Conservation (phyloP, 1,140 invertebrate genomes). For the Acromyrmex charruanus region DNA sequence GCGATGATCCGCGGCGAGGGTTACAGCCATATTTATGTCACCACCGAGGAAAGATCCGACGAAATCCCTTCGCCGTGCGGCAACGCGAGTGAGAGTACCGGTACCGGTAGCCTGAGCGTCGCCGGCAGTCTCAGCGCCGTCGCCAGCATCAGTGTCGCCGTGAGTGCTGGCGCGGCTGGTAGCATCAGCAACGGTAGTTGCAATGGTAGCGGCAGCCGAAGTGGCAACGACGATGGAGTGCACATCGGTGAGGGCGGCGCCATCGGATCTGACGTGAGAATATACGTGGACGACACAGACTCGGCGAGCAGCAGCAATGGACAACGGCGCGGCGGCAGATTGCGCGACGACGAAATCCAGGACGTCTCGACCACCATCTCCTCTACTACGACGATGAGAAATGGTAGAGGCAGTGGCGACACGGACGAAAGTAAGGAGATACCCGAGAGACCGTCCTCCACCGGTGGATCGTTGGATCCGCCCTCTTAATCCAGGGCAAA, state of each 20-base stretch:
- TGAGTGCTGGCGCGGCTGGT: neutral
- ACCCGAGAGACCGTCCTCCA: conserved; percentile 38
- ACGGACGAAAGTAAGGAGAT: conserved; percentile 40
- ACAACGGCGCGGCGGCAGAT: conserved; percentile 12
- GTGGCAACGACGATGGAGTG: conserved; percentile 21
- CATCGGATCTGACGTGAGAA: conserved; percentile 74
- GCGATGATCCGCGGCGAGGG: conserved; percentile 31
- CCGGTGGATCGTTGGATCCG: conserved; percentile 37
- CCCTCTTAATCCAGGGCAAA: conserved; percentile 65
- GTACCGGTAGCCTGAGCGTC: conserved; percentile 54
- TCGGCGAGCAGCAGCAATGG: conserved; percentile 76
- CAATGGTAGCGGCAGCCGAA: neutral
- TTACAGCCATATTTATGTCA: conserved; percentile 74
- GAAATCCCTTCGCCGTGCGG: conserved; percentile 42
- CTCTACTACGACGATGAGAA: conserved; percentile 32
- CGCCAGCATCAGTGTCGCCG: conserved; percentile 3
- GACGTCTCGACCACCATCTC: conserved; percentile 44
- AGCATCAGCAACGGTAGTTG: conserved; percentile 28
- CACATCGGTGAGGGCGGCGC: conserved; percentile 59
- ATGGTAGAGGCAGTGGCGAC: neutral
- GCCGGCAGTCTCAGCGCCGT: conserved; percentile 21
- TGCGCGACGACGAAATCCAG: conserved; percentile 34
- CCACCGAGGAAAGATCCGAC: conserved; percentile 70
- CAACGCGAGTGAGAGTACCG: conserved; percentile 44
- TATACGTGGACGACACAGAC: conserved; percentile 80